These are phyloP conservation scores for Icerya purchasi DNA, from an alignment of 2,888 invertebrate genomes.

Conservation along the genomic window DNA sequence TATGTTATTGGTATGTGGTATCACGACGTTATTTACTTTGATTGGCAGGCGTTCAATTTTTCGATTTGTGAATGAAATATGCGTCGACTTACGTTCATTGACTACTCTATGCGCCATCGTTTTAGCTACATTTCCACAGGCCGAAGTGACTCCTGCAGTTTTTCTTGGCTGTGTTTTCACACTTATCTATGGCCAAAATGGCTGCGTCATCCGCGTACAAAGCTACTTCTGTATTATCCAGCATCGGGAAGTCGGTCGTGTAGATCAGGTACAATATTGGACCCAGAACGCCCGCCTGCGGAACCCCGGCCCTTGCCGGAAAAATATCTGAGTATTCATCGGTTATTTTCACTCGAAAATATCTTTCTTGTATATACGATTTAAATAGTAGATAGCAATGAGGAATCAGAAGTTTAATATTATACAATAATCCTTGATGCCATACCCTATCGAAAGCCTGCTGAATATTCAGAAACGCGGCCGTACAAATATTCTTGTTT, in stretches of 20 bases:
- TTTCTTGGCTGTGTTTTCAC: background rate
- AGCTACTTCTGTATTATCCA: no score
- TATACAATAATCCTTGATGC: background rate
- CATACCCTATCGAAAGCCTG: background rate
- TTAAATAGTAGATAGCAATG: background rate
- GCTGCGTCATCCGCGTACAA: no score
- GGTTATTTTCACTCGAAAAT: background rate
- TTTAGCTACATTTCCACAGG: background rate
- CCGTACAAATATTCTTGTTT: background rate
- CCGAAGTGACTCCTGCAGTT: background rate
- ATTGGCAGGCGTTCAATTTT: no score
- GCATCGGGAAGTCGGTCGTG: background rate
- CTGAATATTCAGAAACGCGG: background rate
- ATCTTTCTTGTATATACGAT: background rate
- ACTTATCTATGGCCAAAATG: no score
- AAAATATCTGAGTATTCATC: background rate
- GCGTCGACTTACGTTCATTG: no score
- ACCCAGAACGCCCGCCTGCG: background rate
- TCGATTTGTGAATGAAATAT: no score
- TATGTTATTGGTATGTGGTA: no score
- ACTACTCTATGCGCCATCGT: background rate
- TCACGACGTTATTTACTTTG: no score
- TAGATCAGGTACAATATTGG: background rate
- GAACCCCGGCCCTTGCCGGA: background rate
- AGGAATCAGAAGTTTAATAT: background rate